Evolutionary conservation across 2,888 invertebrate genomes (phyloP).

Genomic region (Lymantria dispar): DNA sequence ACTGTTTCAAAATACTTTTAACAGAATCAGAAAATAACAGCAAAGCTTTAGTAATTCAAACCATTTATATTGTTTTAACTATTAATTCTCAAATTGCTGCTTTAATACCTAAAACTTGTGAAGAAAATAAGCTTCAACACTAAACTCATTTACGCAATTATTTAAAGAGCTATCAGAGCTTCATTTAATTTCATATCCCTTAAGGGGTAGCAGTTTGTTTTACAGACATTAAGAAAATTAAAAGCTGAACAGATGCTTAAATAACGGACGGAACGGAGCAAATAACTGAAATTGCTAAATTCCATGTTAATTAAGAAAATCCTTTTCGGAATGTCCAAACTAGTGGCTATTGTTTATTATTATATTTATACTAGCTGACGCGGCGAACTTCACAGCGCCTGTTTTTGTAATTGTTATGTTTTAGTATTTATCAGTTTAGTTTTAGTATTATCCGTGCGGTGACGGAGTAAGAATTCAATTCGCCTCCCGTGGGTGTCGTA

Average conservation of each 20-base stretch:
- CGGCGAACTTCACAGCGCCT: too few species aligned
- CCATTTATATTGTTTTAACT: not conserved
- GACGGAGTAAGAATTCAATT: too few species aligned
- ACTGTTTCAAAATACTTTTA: too few species aligned
- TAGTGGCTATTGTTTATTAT: too few species aligned
- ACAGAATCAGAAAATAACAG: too few species aligned
- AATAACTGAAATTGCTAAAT: constrained; percentile 29
- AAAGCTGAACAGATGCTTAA: constrained; percentile 40
- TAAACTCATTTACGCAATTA: constrained; percentile 39
- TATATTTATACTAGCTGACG: too few species aligned
- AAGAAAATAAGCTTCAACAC: constrained; percentile 56
- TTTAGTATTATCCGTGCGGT: too few species aligned
- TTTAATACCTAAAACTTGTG: constrained; percentile 33
- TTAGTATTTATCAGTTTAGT: too few species aligned
- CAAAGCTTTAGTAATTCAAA: not conserved
- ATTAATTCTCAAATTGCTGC: not conserved
- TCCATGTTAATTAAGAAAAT: too few species aligned
- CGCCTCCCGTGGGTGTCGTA: too few species aligned
- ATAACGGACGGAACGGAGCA: constrained; percentile 26
- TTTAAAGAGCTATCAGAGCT: constrained; percentile 52
- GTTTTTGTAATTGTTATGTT: too few species aligned
- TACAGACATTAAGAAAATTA: constrained; percentile 49
- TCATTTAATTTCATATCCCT: constrained; percentile 48
- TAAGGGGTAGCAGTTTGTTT: constrained; percentile 39
- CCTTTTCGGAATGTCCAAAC: too few species aligned